phyloP scores from a whole-genome alignment of 1,140 invertebrate genomes.

The Solenopsis fugax region DNA sequence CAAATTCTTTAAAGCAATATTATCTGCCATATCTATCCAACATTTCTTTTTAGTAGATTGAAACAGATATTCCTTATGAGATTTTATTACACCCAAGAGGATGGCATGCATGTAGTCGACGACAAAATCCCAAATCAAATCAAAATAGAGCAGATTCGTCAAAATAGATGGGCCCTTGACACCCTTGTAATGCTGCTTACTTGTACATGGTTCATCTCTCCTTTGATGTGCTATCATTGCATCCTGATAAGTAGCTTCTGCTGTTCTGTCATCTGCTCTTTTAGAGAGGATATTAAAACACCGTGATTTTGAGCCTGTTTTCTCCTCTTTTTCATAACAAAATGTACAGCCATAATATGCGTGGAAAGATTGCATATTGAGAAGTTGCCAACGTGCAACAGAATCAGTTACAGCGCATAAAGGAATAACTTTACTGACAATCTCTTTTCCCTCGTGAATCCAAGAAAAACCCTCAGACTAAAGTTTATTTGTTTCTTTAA shows the following conservation, averaged over 20 bases:
- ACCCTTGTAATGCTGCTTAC: conserved; percentile 28
- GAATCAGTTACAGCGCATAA: conserved; percentile 60
- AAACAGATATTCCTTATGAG: conserved; percentile 8
- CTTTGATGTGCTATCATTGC: conserved; percentile 28
- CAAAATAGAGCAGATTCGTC: conserved; percentile 29
- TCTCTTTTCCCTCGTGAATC: conserved; percentile 23
- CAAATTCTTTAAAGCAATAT: background rate
- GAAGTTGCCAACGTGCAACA: conserved; percentile 45
- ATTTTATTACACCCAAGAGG: background rate
- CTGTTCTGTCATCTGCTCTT: conserved; percentile 22
- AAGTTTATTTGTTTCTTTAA: conserved; percentile 59
- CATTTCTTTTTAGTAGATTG: conserved; percentile 5
- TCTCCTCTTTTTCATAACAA: conserved; percentile 53
- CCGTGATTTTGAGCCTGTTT: conserved; percentile 13
- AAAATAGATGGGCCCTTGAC: conserved; percentile 37
- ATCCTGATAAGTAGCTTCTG: conserved; percentile 35
- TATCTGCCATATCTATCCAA: background rate
- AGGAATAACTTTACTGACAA: conserved; percentile 63
- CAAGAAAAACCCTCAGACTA: conserved; percentile 58
- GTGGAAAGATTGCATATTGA: conserved; percentile 65
- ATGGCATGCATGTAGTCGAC: conserved; percentile 25
- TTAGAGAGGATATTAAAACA: conserved; percentile 29
- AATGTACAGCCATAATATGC: conserved; percentile 64
- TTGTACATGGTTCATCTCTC: background rate
- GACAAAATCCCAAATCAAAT: conserved; percentile 38